phyloP scores from a whole-genome alignment of 92 coral and sea anemone species.

The Epizoanthus stellaris region DNA sequence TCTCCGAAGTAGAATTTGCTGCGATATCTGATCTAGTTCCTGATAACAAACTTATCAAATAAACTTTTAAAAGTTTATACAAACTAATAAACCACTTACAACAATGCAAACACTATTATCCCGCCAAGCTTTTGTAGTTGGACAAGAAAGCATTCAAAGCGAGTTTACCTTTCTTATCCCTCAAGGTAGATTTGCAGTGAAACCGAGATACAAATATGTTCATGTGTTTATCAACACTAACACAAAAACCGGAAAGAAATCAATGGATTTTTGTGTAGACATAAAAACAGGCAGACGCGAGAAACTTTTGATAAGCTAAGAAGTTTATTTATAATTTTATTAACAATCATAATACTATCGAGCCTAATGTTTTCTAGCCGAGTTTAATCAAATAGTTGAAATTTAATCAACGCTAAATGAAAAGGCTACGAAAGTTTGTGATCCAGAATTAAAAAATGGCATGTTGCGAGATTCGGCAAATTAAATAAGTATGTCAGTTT shows the following conservation, averaged over 20 bases:
- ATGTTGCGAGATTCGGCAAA: no score
- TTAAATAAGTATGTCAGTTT: neutral
- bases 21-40: neutral
- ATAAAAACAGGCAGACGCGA: neutral
- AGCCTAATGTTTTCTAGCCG: conserved; percentile 34
- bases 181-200: conserved; percentile 29
- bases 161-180: conserved; percentile 39
- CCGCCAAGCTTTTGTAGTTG: conserved; percentile 43
- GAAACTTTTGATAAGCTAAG: neutral
- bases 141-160: conserved; percentile 31
- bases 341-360: neutral
- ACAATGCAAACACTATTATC: conserved; percentile 42
- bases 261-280: conserved; percentile 5
- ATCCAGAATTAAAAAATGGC: no score
- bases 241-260: conserved; percentile 27
- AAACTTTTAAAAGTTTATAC: conserved; percentile 30
- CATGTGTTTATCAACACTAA: conserved; percentile 43
- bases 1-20: conserved; percentile 40
- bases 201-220: conserved; percentile 43
- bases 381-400: conserved; percentile 52
- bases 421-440: no score
- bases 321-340: neutral
- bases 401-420: conserved; percentile 42
- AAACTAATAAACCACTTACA: conserved; percentile 46
- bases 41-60: conserved; percentile 37